These are phyloP conservation scores for Eilema caniola DNA, from an alignment of 2,888 invertebrate species.

Conservation along the genomic window DNA sequence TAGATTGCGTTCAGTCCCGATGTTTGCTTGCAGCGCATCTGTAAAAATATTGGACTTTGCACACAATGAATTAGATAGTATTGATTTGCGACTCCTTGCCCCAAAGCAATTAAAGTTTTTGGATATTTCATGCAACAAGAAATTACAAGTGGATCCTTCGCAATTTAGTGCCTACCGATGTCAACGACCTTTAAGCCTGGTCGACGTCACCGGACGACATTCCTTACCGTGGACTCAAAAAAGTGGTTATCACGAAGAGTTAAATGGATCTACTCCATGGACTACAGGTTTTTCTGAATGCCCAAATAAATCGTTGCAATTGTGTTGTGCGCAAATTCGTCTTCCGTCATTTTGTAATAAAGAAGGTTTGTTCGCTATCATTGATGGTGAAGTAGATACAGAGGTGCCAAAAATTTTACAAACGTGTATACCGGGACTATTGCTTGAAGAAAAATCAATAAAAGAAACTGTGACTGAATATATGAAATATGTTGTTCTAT, in stretches of 20 bases:
- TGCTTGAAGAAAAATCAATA: slow-evolving; percentile 93
- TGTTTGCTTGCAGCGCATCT: slow-evolving; percentile 91
- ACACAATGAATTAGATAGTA: slow-evolving; percentile 93
- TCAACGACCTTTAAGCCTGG: slow-evolving; percentile 92
- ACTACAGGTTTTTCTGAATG: slow-evolving; percentile 94
- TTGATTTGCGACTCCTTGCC: slow-evolving; percentile 91
- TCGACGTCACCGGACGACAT: slow-evolving; percentile 94
- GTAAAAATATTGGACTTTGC: slow-evolving; percentile 94
- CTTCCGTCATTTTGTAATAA: slow-evolving; percentile 92
- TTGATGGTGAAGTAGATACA: slow-evolving; percentile 92
- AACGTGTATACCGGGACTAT: slow-evolving; percentile 91
- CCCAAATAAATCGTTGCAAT: slow-evolving; percentile 90
- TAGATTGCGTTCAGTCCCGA: slow-evolving; percentile 91
- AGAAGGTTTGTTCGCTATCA: slow-evolving; percentile 94
- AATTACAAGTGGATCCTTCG: slow-evolving; percentile 93
- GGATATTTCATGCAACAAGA: slow-evolving; percentile 94
- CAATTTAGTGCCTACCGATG: slow-evolving; percentile 93
- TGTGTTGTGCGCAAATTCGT: slow-evolving; percentile 93
- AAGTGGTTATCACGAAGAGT: slow-evolving; percentile 84
- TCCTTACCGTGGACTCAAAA: slow-evolving; percentile 88
- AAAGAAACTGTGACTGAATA: slow-evolving; percentile 94
- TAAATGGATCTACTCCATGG: slow-evolving; percentile 90
- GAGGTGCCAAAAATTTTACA: slow-evolving; percentile 90
- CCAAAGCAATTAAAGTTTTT: slow-evolving; percentile 94
- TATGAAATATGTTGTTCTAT: slow-evolving; percentile 93